Base-by-base conservation (phyloP, 2,113 vertebrate genomes). In the Larimichthys polyactis region DNA sequence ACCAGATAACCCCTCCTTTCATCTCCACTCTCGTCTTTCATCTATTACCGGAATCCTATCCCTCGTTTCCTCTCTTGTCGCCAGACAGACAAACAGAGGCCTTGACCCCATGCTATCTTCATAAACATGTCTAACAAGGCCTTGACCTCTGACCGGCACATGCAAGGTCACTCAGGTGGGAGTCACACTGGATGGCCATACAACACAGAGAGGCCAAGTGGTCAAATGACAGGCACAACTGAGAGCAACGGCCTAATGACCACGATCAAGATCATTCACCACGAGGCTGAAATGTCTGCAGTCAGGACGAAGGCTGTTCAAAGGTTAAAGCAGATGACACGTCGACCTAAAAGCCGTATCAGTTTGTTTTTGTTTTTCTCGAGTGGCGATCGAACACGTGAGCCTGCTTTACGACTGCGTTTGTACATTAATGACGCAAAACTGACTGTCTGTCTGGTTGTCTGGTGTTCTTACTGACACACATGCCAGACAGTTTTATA, bases 21-120 rank as follows among this genome's bases (percentile, higher is more conserved):
- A 90, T 92, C 90, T 86, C 48, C 40, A 81, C 84, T 91, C 88
- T 92, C 83, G 32, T 91, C 91, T 92, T 94, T 94, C 92, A 94
- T 90, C 90, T 91, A 80, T 90, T 93, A 91, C 92, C 79, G 78
- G 91, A 94, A 93, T 83, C 83, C 82, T 83, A 90, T 89, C 90
- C 91, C 78, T 83, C 69, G 86, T 92, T 93, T 94, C 92, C 92
- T 88, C 85, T 87, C 68, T 79, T 83, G 86, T 93, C 91, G 83
- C 79, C 77, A 71, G 86, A 88, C 80, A 79, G 84, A 88, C 80
- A 79, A 91, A 90, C 87, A 86, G 52, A 71, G 87, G 84, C 71
- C 83, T 83, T 87, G 85, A 92, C 89, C 90, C 71, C 17, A 3
- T 15, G 70, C 82, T 79, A 29, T 74, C 86, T 85, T 85, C 81